phyloP scores from a whole-genome alignment of 2,888 invertebrate species.

The Halocaridina rubra region DNA sequence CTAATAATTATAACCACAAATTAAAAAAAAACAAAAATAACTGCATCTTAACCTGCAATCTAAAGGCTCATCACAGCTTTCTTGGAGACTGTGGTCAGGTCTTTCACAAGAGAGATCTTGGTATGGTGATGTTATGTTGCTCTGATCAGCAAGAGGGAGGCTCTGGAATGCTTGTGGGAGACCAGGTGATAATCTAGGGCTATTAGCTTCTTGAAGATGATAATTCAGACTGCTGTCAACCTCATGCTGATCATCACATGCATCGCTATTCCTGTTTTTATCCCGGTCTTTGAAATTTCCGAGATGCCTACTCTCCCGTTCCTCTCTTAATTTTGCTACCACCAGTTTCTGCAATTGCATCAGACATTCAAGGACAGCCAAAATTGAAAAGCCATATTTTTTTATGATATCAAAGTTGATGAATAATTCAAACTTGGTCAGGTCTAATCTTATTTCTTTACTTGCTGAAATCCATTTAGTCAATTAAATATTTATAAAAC shows the following conservation, averaged over 20 bases:
- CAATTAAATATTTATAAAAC: too few relatives aligned
- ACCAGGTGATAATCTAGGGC: background rate
- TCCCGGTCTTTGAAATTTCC: background rate
- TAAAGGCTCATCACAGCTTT: background rate
- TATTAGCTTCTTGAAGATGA: background rate
- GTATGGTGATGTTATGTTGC: background rate
- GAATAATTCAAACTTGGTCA: too few relatives aligned
- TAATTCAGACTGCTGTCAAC: background rate
- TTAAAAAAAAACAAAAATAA: too few relatives aligned
- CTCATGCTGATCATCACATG: too few relatives aligned
- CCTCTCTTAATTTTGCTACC: conserved; percentile 33
- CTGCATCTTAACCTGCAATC: background rate
- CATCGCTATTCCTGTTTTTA: background rate
- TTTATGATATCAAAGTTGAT: too few relatives aligned
- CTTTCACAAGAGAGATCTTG: background rate
- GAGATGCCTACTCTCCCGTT: background rate
- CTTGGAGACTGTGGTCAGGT: background rate
- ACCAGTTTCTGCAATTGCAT: conserved; percentile 47
- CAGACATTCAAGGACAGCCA: too few relatives aligned
- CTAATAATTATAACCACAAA: too few relatives aligned
- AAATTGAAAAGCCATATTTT: too few relatives aligned
- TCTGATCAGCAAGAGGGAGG: background rate
- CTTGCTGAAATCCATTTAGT: too few relatives aligned
- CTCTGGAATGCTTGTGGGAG: background rate
- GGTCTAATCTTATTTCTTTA: too few relatives aligned